Conservation (phyloP, 1,140 invertebrate species). For the Drosophila pachea region DNA sequence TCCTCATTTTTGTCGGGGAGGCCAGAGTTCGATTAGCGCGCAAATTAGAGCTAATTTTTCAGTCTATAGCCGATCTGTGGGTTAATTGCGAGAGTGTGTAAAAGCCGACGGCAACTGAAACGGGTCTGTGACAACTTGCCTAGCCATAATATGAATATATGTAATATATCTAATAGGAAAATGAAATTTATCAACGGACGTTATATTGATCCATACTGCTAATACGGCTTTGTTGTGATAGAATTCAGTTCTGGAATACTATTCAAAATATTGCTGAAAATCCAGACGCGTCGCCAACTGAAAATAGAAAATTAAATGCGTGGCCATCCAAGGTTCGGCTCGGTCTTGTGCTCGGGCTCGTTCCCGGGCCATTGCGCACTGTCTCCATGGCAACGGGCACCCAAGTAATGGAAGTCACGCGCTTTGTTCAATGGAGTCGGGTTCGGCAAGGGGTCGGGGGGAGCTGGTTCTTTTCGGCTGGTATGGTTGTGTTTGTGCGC, state of each 20-base stretch:
- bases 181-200: too few species aligned
- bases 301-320: slow-evolving; percentile 16
- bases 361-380: slow-evolving; percentile 15
- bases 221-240: background rate
- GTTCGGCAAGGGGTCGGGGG: background rate
- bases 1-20: background rate
- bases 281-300: slow-evolving; percentile 4
- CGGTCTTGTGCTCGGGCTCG: background rate
- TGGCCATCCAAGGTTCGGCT: too few species aligned
- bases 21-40: too few species aligned
- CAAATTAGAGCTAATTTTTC: too few species aligned
- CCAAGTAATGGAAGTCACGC: slow-evolving; percentile 64
- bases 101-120: slow-evolving; percentile 47
- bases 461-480: slow-evolving; percentile 18
- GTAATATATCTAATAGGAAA: background rate
- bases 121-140: background rate
- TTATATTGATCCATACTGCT: too few species aligned
- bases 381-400: slow-evolving; percentile 46
- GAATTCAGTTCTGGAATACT: background rate
- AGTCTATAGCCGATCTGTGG: background rate
- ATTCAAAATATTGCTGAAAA: background rate
- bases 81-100: slow-evolving; percentile 3
- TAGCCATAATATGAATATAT: background rate
- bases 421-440: slow-evolving; percentile 34
- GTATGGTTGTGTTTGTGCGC: slow-evolving; percentile 51